These are phyloP conservation scores for Nymphalis c-album DNA, from an alignment of 2,888 invertebrate genomes.

Conservation along the genomic window DNA sequence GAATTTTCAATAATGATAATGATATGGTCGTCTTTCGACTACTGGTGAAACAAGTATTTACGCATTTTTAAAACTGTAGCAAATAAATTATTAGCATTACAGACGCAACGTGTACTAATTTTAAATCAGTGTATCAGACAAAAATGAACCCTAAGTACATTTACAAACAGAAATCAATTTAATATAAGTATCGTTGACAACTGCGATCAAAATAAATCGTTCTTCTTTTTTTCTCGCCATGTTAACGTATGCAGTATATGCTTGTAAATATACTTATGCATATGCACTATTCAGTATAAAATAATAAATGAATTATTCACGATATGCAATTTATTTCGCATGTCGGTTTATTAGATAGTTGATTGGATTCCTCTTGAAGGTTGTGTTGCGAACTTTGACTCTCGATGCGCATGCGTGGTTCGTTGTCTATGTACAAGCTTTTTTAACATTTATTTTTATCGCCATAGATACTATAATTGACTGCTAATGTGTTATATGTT, in stretches of 20 bases:
- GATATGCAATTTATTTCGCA: slow-evolving; percentile 58
- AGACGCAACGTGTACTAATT: no score
- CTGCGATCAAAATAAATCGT: neutral
- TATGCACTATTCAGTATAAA: slow-evolving; percentile 14
- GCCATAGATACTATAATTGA: slow-evolving; percentile 13
- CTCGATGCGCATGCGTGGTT: slow-evolving; percentile 33
- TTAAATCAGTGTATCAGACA: no score
- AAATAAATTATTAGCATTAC: no score
- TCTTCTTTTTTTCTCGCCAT: neutral
- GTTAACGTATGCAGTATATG: neutral
- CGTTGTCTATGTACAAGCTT: neutral
- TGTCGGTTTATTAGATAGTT: slow-evolving; percentile 70
- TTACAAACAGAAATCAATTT: neutral
- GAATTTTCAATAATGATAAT: no score
- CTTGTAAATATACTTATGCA: neutral
- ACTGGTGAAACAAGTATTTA: no score
- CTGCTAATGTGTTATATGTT: slow-evolving; percentile 18
- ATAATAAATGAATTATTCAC: slow-evolving; percentile 46
- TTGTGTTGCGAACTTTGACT: slow-evolving; percentile 71
- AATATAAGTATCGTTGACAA: neutral
- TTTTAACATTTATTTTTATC: slow-evolving; percentile 18
- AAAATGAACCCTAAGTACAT: neutral
- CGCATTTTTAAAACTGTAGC: no score
- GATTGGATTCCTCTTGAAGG: slow-evolving; percentile 71
- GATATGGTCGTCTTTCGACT: no score